A percentile compares a stretch with the other conserved stretches of the same genome.
phyloP scores from a whole-genome alignment of 2,113 vertebrate genomes.

The Eretmochelys imbricata region DNA sequence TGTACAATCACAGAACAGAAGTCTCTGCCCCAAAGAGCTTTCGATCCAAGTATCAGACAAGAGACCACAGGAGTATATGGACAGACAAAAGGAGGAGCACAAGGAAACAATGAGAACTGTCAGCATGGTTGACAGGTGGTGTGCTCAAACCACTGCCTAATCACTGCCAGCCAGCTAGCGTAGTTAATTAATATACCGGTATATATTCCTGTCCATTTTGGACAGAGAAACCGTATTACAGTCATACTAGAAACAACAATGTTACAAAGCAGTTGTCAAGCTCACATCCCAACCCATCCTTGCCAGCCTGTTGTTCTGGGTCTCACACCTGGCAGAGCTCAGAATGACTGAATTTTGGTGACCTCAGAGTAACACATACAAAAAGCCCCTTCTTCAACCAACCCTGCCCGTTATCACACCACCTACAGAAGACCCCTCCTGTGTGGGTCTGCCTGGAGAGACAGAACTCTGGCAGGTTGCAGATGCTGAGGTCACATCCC shows the following conservation, averaged over 20 bases:
- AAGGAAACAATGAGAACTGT: not conserved
- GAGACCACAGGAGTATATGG: not conserved
- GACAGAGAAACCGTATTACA: not conserved
- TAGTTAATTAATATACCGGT: no score
- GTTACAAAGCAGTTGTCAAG: not conserved
- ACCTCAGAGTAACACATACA: not conserved
- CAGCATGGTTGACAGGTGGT: not conserved
- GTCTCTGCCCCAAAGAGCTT: not conserved
- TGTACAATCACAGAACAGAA: not conserved
- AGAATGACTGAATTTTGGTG: not conserved
- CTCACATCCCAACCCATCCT: not conserved
- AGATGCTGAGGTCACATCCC: not conserved
- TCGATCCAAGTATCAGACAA: not conserved
- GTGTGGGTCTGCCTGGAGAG: not conserved
- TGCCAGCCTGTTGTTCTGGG: not conserved
- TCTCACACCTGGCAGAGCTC: not conserved
- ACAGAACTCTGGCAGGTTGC: accelerated
- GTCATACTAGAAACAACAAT: not conserved
- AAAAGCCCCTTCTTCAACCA: conserved; percentile 22
- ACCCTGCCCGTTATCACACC: not conserved
- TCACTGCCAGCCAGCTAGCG: no score
- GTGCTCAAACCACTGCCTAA: not conserved
- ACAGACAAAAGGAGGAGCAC: not conserved
- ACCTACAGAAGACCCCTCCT: not conserved
- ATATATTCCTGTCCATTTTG: not conserved